Base-by-base conservation (phyloP, 2,113 vertebrate genomes). In the Monarcha castaneiventris region DNA sequence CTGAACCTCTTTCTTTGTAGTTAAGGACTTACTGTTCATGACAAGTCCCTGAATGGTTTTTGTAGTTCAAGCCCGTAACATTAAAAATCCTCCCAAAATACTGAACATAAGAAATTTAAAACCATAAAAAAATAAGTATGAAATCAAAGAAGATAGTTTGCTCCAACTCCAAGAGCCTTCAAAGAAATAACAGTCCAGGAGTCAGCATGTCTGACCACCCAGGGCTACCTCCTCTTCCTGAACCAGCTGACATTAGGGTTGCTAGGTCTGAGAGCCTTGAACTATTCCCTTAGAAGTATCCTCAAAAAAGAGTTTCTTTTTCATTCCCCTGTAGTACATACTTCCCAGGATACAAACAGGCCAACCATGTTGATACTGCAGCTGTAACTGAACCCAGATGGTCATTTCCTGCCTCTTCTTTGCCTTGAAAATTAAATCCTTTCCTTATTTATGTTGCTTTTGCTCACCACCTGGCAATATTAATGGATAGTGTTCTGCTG, bases 331-430 rank as follows among this genome's bases (percentile, higher is more conserved):
- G 39, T 29, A n/a, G 52, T 33, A 44, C 63, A 32, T 69, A 21
- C 52, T 94, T 95, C 86, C 64, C 84, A 89, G 93, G 84, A 92
- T 64, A 71, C 59, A 85, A 90, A 43, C 64, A 84, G 64, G 68
- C 80, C 55, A 84, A 75, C 64, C 55, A 4, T 82, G 72, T 76
- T 85, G 90, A 90, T 88, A 32, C 32, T 84, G 49, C 84, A 95
- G 91, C 91, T 94, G 76, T 94, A 95, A 96, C 72, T 89, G 44
- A 95, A 82, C 56, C 41, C 96, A 96, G 90, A 95, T 94, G 94
- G 85, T 89, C 29, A 48, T 94, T 96, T 95, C 73, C 64, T 96
- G 89, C 41, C 37, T 91, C 84, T 79, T 94, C 79, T 49, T 92
- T 77, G 89, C 71, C 84, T 84, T 90, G 82, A 51, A 96, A 93